phyloP scores from a whole-genome alignment of 2,888 invertebrate genomes.

The Prostheceraeus crozeri region DNA sequence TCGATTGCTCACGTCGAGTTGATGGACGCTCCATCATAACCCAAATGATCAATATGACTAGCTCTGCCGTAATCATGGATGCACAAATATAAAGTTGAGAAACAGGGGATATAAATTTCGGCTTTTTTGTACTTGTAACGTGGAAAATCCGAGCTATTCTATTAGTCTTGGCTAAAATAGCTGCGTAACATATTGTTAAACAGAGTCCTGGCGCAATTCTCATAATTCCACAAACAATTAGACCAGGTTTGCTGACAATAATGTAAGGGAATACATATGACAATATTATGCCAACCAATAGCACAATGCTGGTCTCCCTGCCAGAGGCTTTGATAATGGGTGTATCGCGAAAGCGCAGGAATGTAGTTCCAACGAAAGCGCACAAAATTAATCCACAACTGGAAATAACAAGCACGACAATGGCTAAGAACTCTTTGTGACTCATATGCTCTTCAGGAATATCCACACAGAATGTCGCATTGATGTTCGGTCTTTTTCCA shows the following conservation, averaged over 20 bases:
- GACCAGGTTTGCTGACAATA: conserved; percentile 45
- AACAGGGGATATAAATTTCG: conserved; percentile 37
- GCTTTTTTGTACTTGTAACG: conserved; percentile 37
- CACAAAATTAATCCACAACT: conserved; percentile 7
- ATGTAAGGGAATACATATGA: conserved; percentile 46
- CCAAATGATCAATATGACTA: conserved; percentile 29
- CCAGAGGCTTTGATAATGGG: conserved; percentile 50
- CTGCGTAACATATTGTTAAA: conserved; percentile 49
- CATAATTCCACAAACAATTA: conserved; percentile 45
- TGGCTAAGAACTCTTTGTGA: conserved; percentile 40
- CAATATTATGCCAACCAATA: conserved; percentile 45
- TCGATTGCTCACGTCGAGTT: neutral
- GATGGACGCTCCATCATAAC: neutral
- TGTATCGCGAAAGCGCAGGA: conserved; percentile 43
- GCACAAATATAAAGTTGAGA: conserved; percentile 36
- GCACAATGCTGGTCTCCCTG: conserved; percentile 47
- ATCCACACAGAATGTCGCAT: conserved; percentile 36
- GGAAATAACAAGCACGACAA: conserved; percentile 39
- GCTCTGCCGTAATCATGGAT: conserved; percentile 16
- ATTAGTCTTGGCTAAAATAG: conserved; percentile 49
- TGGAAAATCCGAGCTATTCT: conserved; percentile 50
- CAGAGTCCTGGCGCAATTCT: conserved; percentile 49
- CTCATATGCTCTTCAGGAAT: conserved; percentile 35
- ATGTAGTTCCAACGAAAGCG: conserved; percentile 38
- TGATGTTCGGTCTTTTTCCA: conserved; percentile 35